Percentiles rank a stretch among this genome's conserved stretches.
phyloP scores from a whole-genome alignment of 2,888 invertebrate species.

The Melanargia galathea region DNA sequence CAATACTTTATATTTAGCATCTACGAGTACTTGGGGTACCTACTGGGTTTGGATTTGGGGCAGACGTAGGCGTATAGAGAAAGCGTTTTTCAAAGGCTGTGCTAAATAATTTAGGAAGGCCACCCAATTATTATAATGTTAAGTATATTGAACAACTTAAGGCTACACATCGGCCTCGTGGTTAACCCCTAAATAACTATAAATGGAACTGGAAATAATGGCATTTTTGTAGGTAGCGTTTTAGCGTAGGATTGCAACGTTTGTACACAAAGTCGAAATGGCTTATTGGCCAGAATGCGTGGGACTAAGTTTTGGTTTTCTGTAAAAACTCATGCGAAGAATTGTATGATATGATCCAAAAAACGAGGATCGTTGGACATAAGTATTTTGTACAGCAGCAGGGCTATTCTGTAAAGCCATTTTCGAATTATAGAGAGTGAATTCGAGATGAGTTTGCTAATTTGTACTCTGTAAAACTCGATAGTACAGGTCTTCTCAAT shows the following conservation, averaged over 20 bases:
- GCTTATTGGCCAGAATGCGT: neutral
- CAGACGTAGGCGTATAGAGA: neutral
- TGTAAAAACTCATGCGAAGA: neutral
- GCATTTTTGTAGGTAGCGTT: slow-evolving; percentile 13
- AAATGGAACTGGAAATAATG: slow-evolving; percentile 14
- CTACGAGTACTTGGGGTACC: too few relatives aligned
- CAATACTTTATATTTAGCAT: too few relatives aligned
- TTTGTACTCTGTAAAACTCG: too few relatives aligned
- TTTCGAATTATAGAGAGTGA: too few relatives aligned
- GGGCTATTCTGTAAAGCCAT: too few relatives aligned
- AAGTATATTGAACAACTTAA: slow-evolving; percentile 12
- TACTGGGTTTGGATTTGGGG: neutral
- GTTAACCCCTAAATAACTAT: slow-evolving; percentile 5
- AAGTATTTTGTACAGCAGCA: too few relatives aligned
- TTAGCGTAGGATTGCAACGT: slow-evolving; percentile 16
- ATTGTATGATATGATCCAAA: too few relatives aligned
- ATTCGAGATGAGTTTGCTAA: too few relatives aligned
- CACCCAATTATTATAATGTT: slow-evolving; percentile 13
- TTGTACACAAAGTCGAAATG: neutral
- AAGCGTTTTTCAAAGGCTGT: neutral
- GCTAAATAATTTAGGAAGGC: slow-evolving; percentile 5
- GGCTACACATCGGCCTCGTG: slow-evolving; percentile 9
- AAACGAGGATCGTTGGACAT: too few relatives aligned
- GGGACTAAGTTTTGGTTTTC: neutral
- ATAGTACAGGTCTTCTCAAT: too few relatives aligned